Evolutionary conservation across 2,797 vertebrate genomes (phyloP).

Genomic region (Squalus acanthias): DNA sequence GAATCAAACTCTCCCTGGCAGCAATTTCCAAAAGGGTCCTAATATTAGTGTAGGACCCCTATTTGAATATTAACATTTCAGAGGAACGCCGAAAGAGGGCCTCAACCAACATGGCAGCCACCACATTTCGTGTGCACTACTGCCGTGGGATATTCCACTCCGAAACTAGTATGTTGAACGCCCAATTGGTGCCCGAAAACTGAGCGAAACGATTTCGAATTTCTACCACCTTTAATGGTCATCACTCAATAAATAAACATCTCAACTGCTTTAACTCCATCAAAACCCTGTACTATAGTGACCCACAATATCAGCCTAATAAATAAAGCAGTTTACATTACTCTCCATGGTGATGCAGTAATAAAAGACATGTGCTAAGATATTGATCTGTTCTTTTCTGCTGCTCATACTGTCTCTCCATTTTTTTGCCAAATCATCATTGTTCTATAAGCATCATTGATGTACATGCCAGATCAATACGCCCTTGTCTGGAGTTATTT

Average conservation of each 20-base stretch:
- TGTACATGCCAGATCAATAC: no score
- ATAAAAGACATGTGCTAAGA: not conserved
- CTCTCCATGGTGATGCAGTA: not conserved
- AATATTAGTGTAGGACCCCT: not conserved
- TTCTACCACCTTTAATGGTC: no score
- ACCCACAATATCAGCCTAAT: not conserved
- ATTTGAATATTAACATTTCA: not conserved
- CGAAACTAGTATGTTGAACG: not conserved
- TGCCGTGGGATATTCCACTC: not conserved
- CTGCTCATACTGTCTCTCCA: not conserved
- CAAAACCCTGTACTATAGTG: not conserved
- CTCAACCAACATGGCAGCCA: not conserved
- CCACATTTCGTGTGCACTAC: not conserved
- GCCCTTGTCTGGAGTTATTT: not conserved
- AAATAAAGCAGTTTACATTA: not conserved
- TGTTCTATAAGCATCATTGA: not conserved
- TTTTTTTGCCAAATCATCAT: not conserved
- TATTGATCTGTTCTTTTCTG: not conserved
- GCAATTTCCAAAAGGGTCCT: not conserved
- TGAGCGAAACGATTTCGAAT: no score
- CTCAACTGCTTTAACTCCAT: not conserved
- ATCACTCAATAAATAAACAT: not conserved
- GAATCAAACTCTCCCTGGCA: not conserved
- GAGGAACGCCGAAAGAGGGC: not conserved
- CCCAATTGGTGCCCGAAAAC: not conserved